These are phyloP conservation scores for Gavialis gangeticus DNA, from an alignment of 2,113 vertebrate genomes.

Conservation along the genomic window DNA sequence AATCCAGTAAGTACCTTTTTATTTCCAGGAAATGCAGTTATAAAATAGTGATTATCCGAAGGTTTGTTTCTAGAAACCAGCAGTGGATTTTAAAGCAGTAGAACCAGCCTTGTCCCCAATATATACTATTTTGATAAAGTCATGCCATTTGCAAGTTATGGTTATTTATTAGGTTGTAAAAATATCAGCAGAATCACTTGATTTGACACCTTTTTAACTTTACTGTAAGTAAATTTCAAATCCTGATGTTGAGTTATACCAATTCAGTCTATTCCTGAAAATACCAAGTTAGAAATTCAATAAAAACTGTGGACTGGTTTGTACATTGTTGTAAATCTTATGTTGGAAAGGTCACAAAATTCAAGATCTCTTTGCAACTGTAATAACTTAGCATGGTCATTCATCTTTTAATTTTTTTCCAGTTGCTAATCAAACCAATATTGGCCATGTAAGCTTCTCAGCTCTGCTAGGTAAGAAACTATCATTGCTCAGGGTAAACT, in stretches of 20 bases:
- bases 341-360: background rate
- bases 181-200: background rate
- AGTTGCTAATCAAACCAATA: background rate
- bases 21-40: slow-evolving; percentile 55
- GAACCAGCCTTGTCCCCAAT: background rate
- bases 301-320: background rate
- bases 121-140: background rate
- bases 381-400: background rate
- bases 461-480: background rate
- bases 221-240: background rate
- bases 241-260: background rate
- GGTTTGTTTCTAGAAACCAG: background rate
- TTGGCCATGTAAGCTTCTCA: background rate
- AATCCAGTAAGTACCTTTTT: slow-evolving; percentile 7
- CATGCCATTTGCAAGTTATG: background rate
- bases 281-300: background rate
- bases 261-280: background rate
- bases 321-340: background rate
- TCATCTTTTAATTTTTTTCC: background rate
- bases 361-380: background rate
- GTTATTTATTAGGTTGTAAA: slow-evolving; percentile 22
- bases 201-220: background rate
- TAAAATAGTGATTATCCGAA: background rate
- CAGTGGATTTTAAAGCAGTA: background rate
- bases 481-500: background rate